Evolutionary conservation across 2,113 vertebrate genomes (phyloP).

Genomic region (Laticauda laticaudata): DNA sequence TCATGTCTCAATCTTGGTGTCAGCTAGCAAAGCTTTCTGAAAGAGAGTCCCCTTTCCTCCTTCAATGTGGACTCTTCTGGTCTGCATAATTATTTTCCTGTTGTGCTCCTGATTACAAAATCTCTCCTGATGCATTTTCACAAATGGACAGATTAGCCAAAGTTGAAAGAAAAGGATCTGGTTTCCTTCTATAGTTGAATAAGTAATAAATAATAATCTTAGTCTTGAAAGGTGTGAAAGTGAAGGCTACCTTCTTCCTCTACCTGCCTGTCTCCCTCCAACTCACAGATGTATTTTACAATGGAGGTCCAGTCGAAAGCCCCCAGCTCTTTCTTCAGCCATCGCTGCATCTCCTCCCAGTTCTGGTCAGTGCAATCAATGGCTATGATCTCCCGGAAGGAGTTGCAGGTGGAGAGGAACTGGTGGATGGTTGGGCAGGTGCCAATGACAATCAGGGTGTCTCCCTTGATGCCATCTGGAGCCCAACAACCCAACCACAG

Average conservation of each 20-base stretch:
- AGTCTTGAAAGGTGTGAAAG: too few relatives aligned
- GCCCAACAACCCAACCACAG: background rate
- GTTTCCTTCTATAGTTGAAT: background rate
- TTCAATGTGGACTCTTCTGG: background rate
- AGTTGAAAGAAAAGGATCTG: background rate
- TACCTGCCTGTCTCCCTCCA: slow-evolving; percentile 67
- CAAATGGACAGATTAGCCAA: background rate
- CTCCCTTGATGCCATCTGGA: slow-evolving; percentile 56
- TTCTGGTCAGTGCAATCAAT: slow-evolving; percentile 64
- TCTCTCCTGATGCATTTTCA: background rate
- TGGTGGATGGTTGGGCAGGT: slow-evolving; percentile 67
- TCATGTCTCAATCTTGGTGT: too few relatives aligned
- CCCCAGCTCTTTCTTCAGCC: slow-evolving; percentile 62
- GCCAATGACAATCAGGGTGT: slow-evolving; percentile 67
- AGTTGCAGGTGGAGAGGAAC: slow-evolving; percentile 67
- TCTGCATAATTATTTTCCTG: background rate
- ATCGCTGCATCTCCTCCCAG: slow-evolving; percentile 59
- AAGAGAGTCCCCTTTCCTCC: background rate
- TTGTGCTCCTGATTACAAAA: background rate
- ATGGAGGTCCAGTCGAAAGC: slow-evolving; percentile 66
- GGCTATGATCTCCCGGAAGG: slow-evolving; percentile 63
- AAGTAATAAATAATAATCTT: too few relatives aligned
- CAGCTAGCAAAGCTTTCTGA: background rate
- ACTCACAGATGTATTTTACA: slow-evolving; percentile 63
- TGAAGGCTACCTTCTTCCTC: too few relatives aligned